phyloP scores from a whole-genome alignment of 2,888 invertebrate genomes.

The Brachyopa scutellaris region DNA sequence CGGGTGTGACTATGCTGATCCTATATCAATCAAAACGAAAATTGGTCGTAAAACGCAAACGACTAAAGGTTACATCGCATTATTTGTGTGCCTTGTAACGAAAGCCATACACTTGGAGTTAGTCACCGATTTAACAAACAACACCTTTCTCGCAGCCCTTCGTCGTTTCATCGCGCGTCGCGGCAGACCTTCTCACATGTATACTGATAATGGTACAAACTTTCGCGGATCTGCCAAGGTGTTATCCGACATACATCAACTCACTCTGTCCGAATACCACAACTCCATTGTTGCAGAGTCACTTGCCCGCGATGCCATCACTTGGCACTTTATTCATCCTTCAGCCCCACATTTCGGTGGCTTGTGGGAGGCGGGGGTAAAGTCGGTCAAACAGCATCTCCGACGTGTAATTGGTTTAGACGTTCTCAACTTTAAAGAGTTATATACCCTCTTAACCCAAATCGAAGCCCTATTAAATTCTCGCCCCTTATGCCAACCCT shows the following conservation, averaged over 20 bases:
- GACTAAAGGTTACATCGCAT: constrained; percentile 18
- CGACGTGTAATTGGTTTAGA: not conserved
- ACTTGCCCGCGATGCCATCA: constrained; percentile 43
- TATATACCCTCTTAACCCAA: not conserved
- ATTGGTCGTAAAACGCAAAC: not conserved
- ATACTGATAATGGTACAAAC: constrained; percentile 55
- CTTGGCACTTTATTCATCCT: constrained; percentile 29
- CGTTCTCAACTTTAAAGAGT: not conserved
- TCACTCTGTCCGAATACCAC: constrained; percentile 21
- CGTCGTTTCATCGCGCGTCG: constrained; percentile 43
- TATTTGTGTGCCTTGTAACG: constrained; percentile 45
- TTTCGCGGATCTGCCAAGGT: constrained; percentile 48
- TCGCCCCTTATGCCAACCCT: not conserved
- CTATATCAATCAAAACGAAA: not conserved
- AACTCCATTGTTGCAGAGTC: constrained; percentile 38
- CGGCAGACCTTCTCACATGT: constrained; percentile 32
- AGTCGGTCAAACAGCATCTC: not conserved
- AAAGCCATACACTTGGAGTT: constrained; percentile 45
- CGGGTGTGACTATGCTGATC: too few species aligned
- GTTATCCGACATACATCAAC: constrained; percentile 35
- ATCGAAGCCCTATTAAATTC: not conserved
- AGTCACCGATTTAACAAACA: constrained; percentile 33
- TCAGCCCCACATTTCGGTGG: constrained; percentile 1
- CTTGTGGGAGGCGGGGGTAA: not conserved
- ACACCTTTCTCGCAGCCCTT: constrained; percentile 51